These are phyloP conservation scores for Neodiprion virginianus DNA, from an alignment of 1,140 invertebrate genomes.

Conservation along the genomic window DNA sequence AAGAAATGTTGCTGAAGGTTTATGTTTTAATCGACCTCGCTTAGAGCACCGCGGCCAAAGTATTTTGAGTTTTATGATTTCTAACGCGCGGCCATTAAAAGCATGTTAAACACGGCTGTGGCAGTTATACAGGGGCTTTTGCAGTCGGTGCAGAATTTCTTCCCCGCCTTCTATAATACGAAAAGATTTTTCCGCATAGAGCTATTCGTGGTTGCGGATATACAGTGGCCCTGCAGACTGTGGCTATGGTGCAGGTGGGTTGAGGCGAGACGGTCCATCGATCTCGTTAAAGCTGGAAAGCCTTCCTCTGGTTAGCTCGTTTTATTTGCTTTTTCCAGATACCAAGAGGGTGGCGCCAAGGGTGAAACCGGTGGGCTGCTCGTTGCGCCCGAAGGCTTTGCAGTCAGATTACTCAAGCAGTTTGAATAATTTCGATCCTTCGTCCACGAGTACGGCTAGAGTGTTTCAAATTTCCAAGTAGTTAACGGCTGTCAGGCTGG, in stretches of 20 bases:
- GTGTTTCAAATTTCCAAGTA: not conserved
- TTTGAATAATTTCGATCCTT: not conserved
- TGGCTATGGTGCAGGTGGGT: not conserved
- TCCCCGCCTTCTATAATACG: not conserved
- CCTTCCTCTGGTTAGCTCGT: not conserved
- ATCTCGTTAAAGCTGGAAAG: slow-evolving; percentile 7
- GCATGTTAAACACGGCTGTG: not conserved
- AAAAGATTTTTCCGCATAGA: not conserved
- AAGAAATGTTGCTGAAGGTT: too few relatives aligned
- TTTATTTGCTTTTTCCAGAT: slow-evolving; percentile 1
- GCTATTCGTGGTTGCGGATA: not conserved
- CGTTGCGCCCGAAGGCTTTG: not conserved
- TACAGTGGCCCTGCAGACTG: not conserved
- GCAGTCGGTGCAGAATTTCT: too few relatives aligned
- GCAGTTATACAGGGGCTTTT: too few relatives aligned
- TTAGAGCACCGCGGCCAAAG: too few relatives aligned
- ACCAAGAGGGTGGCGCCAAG: not conserved
- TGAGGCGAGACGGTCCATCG: not conserved
- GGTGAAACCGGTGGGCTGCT: not conserved
- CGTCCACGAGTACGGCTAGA: not conserved
- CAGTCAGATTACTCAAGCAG: not conserved
- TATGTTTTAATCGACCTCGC: too few relatives aligned
- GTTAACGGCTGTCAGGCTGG: not conserved
- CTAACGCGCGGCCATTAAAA: not conserved
- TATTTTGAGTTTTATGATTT: too few relatives aligned